Evolutionary conservation across 2,113 vertebrate species (phyloP), one percentile per base, ranked within the genome.

Genomic region (Phalacrocorax pelagicus): DNA sequence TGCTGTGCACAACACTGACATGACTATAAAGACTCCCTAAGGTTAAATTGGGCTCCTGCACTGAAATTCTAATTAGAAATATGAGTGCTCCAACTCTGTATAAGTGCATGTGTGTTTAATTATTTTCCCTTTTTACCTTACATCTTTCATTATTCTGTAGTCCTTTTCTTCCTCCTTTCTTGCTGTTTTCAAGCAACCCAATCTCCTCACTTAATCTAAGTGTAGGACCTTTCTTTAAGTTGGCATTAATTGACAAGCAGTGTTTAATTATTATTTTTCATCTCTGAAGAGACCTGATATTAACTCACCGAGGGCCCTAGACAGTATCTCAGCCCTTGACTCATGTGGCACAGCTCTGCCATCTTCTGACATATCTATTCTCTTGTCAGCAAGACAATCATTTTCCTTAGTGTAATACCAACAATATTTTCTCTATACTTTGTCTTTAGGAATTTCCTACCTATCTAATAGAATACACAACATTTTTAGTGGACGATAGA

Each of bases 211-310:
- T 97, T 98, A 98, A 97, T 96, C 95, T 97, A 97, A 98, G 95
- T 95, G 94, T 98, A 98, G 97, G 85, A 95, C 97, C 90, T 97
- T 98, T 96, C 98, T 98, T 98, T 98, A 98, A 97, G 94, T 96
- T 98, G 97, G 94, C 96, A 98, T 98, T 98, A 98, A 98, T 98
- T 98, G 98, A 98, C 97, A 98, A 98, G 97, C 96, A 97, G 97
- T 95, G 89, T 98, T 98, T 98, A 98, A 98, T 98, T 98, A 98
- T 97, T 98, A 98, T 98, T 98, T 98, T 98, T 98, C 97, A 86
- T 98, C 85, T 95, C 93, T 97, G 93, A 96, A 98, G 97, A 98
- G 96, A 96, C 81, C 90, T 96, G 94, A 92, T 96, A 98, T 98
- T 98, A 98, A 96, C 97, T 98, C 97, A 97, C 98, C 83, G 73